Base-by-base conservation (phyloP, 2,113 vertebrate genomes). In the Crotalus helleri region DNA sequence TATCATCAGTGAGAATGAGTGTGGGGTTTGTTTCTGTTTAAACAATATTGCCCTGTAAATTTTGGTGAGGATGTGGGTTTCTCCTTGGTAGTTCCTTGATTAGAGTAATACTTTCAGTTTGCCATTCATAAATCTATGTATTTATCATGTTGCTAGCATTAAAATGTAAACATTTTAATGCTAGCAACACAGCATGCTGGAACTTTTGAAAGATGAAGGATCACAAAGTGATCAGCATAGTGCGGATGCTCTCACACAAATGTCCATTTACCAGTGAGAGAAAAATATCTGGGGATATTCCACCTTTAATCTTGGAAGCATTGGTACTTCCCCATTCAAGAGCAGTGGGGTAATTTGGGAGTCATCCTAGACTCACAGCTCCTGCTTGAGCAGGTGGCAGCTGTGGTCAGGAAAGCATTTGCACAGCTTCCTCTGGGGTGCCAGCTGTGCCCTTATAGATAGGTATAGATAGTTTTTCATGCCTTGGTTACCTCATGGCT, bases 111-210 rank as follows among this genome's bases (percentile, higher is more conserved):
- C 2, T 39, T 39, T 39, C 39, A 39, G 24, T 33, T 93, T 92
- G 69, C 39, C 87, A 51, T 39, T 86, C 88, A 58, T 90, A 85
- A 90, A 46, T 85, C 44, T 7, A 85, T 90, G 44, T n/a, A 88
- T 92, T 88, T 88, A 92, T 88, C 59, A 33, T 5, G 11, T 92
- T 64, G 29, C 26, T n/a, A n/a, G 26, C 61, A 64, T 64, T 64
- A 64, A 64, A 90, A 26, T 85, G 46, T 85, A 90, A 90, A 90
- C 54, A 90, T 90, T 59, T 92, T 55, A 89, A 89, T 26, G 17
- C 5, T 49, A 19, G 53, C 58, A 85, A 53, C 24, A 90, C 3
- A 51, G 44, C 33, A 85, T 12, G 51, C 10, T 86, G 29, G 26
- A 85, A 81, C 11, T 23, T 85, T 85, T 57, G 88, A 85, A 53